phyloP scores from a whole-genome alignment of 2,797 vertebrate species.

The Xerus rutilus region DNA sequence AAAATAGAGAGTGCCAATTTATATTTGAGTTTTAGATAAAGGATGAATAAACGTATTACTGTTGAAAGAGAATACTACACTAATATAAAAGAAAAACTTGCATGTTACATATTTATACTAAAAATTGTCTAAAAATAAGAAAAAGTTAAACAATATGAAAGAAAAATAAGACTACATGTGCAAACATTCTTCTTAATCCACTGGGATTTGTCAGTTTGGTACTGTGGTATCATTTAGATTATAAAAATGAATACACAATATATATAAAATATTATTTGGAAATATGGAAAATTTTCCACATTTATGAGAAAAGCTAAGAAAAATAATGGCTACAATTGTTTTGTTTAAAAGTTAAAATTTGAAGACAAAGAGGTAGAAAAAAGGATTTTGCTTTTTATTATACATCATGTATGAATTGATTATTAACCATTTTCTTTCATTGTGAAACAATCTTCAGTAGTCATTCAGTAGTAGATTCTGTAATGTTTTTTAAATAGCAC shows the following conservation, averaged over 20 bases:
- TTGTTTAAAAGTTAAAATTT: background rate
- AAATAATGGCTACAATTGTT: background rate
- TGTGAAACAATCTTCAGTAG: background rate
- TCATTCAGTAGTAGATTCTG: background rate
- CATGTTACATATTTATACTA: background rate
- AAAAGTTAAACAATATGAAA: constrained; percentile 9
- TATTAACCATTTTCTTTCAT: constrained; percentile 16
- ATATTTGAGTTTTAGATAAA: constrained; percentile 1
- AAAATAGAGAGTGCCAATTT: background rate
- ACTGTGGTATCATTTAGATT: background rate
- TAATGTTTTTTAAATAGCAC: background rate
- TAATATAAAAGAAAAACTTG: background rate
- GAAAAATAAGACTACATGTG: background rate
- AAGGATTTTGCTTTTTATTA: background rate
- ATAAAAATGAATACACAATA: background rate
- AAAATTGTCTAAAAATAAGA: background rate
- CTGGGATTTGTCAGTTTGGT: background rate
- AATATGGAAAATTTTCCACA: background rate
- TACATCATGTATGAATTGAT: background rate
- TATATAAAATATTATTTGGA: background rate
- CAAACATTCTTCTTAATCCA: background rate
- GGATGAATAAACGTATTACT: background rate
- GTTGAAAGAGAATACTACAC: background rate
- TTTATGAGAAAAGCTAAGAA: background rate
- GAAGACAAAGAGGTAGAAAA: background rate